Evolutionary conservation across 1,140 invertebrate species (phyloP).

Genomic region (Cardiocondyla obscurior): DNA sequence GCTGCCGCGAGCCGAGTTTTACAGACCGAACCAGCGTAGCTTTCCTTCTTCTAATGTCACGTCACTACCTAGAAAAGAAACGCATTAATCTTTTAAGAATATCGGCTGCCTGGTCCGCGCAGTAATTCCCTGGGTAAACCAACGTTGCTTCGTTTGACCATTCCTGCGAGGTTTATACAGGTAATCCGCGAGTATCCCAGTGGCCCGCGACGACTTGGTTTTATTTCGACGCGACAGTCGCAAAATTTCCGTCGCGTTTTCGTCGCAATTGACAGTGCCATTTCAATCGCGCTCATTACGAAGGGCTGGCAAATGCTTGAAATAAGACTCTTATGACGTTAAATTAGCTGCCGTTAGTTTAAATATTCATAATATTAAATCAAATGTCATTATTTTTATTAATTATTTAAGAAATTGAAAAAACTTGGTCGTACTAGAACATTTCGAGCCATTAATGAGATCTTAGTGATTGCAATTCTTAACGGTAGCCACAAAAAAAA

Average conservation of each 20-base stretch:
- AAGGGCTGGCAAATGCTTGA: not conserved
- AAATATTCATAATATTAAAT: slow-evolving; percentile 6
- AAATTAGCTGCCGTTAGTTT: not conserved
- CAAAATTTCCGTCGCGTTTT: slow-evolving; percentile 18
- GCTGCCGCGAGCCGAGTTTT: slow-evolving; percentile 25
- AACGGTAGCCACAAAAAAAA: not conserved
- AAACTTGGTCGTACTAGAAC: not conserved
- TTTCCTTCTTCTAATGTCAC: slow-evolving; percentile 71
- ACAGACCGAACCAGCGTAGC: slow-evolving; percentile 55
- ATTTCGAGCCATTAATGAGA: not conserved
- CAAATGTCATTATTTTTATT: not conserved
- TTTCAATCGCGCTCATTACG: slow-evolving; percentile 9
- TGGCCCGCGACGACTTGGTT: not conserved
- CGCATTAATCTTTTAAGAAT: slow-evolving; percentile 75
- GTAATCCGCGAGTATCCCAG: slow-evolving; percentile 10
- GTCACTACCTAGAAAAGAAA: slow-evolving; percentile 73
- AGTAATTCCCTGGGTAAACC: slow-evolving; percentile 68
- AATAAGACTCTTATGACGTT: not conserved
- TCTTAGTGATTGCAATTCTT: not conserved
- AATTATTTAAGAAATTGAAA: not conserved
- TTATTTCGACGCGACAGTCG: slow-evolving; percentile 21
- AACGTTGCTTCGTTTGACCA: slow-evolving; percentile 62
- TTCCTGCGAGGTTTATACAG: slow-evolving; percentile 64
- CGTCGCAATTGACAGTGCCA: no score
- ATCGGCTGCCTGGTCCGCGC: slow-evolving; percentile 67